Evolutionary conservation across 2,797 vertebrate species (phyloP).

Genomic region (Cheirogaleus major): DNA sequence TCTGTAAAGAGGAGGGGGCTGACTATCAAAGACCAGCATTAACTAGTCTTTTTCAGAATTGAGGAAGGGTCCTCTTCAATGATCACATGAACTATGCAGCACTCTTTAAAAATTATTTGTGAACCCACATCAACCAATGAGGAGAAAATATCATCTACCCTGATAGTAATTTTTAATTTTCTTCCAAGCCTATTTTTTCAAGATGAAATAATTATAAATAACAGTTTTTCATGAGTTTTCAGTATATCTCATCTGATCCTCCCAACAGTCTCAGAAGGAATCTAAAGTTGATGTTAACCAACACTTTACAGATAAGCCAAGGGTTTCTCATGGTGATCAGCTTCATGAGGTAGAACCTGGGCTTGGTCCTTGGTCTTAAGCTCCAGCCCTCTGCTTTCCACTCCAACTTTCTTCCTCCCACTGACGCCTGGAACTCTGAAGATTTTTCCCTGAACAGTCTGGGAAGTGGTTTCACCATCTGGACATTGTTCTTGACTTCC

Average conservation of each 20-base stretch:
- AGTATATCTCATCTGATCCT: background rate
- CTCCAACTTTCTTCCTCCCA: constrained; percentile 22
- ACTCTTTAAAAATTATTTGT: background rate
- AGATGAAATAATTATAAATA: background rate
- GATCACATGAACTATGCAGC: background rate
- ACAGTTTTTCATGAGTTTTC: background rate
- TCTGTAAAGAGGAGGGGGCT: background rate
- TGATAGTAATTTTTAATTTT: constrained; percentile 7
- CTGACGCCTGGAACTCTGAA: background rate
- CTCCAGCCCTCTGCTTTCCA: background rate
- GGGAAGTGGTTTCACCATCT: constrained; percentile 38
- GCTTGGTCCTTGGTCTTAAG: background rate
- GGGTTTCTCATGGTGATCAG: background rate
- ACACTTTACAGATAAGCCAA: background rate
- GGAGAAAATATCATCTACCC: background rate
- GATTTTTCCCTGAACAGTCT: background rate
- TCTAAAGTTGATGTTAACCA: background rate
- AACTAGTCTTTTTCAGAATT: background rate
- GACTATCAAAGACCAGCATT: background rate
- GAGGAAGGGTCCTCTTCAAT: background rate
- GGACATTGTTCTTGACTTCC: constrained; percentile 28
- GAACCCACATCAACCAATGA: background rate
- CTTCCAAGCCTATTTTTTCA: background rate
- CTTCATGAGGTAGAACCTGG: background rate
- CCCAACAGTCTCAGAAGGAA: background rate